These are phyloP conservation scores for Sebastes paucispinis DNA, from an alignment of 2,797 vertebrate genomes.

Conservation along the genomic window DNA sequence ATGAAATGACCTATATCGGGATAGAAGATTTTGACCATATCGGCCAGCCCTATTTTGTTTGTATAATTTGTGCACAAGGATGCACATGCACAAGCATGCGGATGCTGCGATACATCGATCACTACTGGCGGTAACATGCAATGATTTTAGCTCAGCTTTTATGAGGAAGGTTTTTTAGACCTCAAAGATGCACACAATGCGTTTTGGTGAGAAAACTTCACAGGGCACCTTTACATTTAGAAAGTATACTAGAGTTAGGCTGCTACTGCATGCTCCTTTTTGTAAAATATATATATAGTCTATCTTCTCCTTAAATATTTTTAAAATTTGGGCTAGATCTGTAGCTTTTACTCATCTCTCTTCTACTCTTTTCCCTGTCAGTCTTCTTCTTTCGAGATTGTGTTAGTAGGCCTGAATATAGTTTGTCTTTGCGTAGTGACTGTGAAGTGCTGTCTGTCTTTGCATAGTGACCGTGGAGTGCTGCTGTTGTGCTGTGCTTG, in stretches of 20 bases:
- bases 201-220: constrained; percentile 19
- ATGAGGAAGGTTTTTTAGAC: neutral
- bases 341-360: constrained; percentile 49
- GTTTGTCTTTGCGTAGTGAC: constrained; percentile 49
- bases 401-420: constrained; percentile 44
- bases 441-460: constrained; percentile 56
- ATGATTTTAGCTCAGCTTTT: neutral
- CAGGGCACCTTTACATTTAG: neutral
- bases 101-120: neutral
- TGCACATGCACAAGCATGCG: neutral
- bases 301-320: constrained; percentile 11
- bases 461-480: constrained; percentile 82
- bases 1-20: too few species aligned
- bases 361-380: constrained; percentile 37
- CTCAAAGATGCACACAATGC: neutral
- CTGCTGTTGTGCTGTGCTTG: constrained; percentile 90
- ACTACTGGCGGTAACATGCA: neutral
- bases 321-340: neutral
- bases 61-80: neutral
- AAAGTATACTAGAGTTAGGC: constrained; percentile 48
- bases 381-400: constrained; percentile 35
- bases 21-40: too few species aligned
- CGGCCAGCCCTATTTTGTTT: too few species aligned
- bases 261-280: constrained; percentile 75
- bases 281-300: neutral